These are phyloP conservation scores for Heterodera schachtii DNA, from an alignment of 1,140 invertebrate genomes.

Conservation along the genomic window DNA sequence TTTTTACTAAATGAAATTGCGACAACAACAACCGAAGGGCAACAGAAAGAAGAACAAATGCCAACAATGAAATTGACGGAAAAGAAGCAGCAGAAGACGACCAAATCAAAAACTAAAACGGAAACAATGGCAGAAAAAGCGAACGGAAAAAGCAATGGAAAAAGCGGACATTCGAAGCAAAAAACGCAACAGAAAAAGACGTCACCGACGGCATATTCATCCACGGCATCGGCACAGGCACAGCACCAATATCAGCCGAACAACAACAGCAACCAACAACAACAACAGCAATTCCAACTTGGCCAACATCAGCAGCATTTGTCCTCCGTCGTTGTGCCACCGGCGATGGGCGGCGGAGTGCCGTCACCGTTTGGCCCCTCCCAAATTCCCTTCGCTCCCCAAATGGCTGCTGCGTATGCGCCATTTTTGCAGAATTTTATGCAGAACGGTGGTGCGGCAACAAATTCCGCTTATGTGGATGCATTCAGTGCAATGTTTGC, in stretches of 20 bases:
- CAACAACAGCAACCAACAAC: not conserved
- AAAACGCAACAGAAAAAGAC: too few relatives aligned
- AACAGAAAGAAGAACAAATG: not conserved
- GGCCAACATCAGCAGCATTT: not conserved
- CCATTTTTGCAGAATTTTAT: not conserved
- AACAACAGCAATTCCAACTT: not conserved
- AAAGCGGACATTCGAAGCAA: not conserved
- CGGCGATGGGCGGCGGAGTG: too few relatives aligned
- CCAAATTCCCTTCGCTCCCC: too few relatives aligned
- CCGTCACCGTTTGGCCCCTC: too few relatives aligned
- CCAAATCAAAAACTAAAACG: not conserved
- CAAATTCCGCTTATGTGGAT: not conserved
- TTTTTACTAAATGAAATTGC: not conserved
- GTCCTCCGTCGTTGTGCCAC: not conserved
- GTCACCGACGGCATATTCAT: too few relatives aligned
- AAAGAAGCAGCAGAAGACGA: not conserved
- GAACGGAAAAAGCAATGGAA: not conserved
- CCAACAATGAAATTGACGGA: not conserved
- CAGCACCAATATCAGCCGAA: too few relatives aligned
- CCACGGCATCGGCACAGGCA: too few relatives aligned
- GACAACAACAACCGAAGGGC: not conserved
- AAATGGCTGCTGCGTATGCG: not conserved
- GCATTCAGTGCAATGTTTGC: not conserved
- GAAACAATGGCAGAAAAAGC: not conserved
- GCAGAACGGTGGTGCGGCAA: not conserved